Conservation (phyloP, 2,113 vertebrate species). For the Hydrolagus affinis region DNA sequence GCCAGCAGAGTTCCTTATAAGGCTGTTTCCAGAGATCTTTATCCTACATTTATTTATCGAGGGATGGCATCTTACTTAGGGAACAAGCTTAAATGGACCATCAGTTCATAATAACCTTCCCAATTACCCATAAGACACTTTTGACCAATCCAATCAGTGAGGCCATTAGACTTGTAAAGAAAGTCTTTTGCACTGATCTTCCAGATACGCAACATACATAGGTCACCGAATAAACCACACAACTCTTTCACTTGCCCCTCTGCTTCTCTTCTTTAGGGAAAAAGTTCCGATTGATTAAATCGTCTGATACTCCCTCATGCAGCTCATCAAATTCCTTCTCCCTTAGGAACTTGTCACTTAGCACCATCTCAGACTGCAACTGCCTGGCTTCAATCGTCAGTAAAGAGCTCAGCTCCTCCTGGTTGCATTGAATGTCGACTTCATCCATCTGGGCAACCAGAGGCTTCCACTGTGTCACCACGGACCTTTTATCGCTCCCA, state of each 20-base stretch:
- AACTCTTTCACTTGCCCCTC: conserved; percentile 24
- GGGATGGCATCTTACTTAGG: too few species aligned
- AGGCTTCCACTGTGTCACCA: conserved; percentile 11
- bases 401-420: conserved; percentile 22
- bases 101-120: too few species aligned
- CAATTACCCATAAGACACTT: too few species aligned
- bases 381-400: conserved; percentile 11
- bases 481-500: conserved; percentile 8
- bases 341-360: neutral
- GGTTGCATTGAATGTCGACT: conserved; percentile 22
- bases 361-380: conserved; percentile 2
- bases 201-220: neutral
- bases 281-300: conserved; percentile 21
- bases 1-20: neutral
- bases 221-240: neutral
- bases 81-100: too few species aligned
- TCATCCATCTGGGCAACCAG: conserved; percentile 15
- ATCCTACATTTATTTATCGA: too few species aligned
- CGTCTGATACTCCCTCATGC: conserved; percentile 8
- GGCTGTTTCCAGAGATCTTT: neutral
- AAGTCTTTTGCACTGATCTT: neutral
- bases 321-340: conserved; percentile 17
- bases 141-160: too few species aligned
- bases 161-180: neutral
- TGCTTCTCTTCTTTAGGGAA: conserved; percentile 21